Evolutionary conservation across 2,888 invertebrate genomes (phyloP).

Genomic region (Amblyjoppa proteus): DNA sequence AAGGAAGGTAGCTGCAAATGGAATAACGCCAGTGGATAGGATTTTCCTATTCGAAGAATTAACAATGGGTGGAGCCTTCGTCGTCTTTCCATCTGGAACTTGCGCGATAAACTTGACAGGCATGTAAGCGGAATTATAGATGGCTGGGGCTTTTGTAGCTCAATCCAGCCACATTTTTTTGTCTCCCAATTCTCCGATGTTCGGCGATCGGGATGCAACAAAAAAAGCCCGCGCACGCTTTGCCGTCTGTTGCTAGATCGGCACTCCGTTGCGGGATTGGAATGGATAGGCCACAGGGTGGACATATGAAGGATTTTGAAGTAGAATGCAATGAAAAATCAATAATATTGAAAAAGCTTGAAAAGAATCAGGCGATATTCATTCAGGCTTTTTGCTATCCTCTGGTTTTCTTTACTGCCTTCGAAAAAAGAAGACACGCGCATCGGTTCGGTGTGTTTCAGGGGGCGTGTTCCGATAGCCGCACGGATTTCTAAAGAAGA

Average conservation of each 20-base stretch:
- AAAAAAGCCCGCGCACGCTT: neutral
- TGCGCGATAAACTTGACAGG: neutral
- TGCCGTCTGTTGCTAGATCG: neutral
- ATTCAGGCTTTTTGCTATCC: conserved; percentile 7
- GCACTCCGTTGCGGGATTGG: neutral
- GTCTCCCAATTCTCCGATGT: too few relatives aligned
- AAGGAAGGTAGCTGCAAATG: neutral
- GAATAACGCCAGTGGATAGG: too few relatives aligned
- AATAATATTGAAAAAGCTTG: conserved; percentile 24
- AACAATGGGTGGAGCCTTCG: neutral
- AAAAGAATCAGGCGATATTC: conserved; percentile 14
- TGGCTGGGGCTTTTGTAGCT: neutral
- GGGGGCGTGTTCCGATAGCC: conserved; percentile 35
- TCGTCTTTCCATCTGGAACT: neutral
- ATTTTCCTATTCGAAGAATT: neutral
- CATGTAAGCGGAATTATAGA: neutral
- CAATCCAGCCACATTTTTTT: neutral
- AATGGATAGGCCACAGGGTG: neutral
- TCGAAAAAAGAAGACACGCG: conserved; percentile 1
- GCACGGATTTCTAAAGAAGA: conserved; percentile 55
- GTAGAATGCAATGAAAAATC: neutral
- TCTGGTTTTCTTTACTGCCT: neutral
- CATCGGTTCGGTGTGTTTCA: conserved; percentile 14
- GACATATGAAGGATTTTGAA: neutral
- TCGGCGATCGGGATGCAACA: neutral